These are phyloP conservation scores for Cyprinodon brontotheroides DNA, from an alignment of 2,113 vertebrate genomes.

Conservation along the genomic window DNA sequence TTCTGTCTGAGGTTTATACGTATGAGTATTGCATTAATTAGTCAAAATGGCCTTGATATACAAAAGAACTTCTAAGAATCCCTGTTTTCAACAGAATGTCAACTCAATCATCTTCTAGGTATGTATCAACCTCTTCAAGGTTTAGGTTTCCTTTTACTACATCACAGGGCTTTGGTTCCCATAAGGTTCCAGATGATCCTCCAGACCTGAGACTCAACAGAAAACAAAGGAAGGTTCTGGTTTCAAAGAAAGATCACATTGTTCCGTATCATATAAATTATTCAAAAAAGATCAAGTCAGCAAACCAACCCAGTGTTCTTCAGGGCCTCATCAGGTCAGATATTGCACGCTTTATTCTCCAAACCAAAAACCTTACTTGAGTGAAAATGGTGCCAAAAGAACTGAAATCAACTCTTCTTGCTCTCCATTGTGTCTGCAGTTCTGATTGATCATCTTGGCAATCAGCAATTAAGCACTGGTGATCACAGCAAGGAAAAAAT, in stretches of 20 bases:
- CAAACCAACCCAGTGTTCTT: slow-evolving; percentile 23
- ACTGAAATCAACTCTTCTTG: slow-evolving; percentile 41
- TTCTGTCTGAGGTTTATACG: slow-evolving; percentile 51
- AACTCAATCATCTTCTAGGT: slow-evolving; percentile 45
- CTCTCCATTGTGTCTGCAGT: slow-evolving; percentile 71
- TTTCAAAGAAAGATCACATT: slow-evolving; percentile 52
- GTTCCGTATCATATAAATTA: slow-evolving; percentile 54
- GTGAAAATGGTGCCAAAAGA: slow-evolving; percentile 42
- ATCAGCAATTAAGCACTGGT: slow-evolving; percentile 83
- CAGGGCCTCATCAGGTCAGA: slow-evolving; percentile 50
- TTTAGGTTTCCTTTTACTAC: slow-evolving; percentile 46
- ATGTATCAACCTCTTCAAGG: slow-evolving; percentile 29
- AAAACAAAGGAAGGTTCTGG: too few relatives aligned
- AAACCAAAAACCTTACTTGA: slow-evolving; percentile 46
- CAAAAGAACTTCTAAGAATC: slow-evolving; percentile 30
- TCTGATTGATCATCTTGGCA: slow-evolving; percentile 76
- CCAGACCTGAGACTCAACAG: too few relatives aligned
- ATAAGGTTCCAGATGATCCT: too few relatives aligned
- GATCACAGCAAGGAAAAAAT: slow-evolving; percentile 70
- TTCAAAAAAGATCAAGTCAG: slow-evolving; percentile 35
- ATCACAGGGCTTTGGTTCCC: too few relatives aligned
- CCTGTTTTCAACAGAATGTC: slow-evolving; percentile 45
- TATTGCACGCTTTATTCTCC: slow-evolving; percentile 55
- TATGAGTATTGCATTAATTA: slow-evolving; percentile 66
- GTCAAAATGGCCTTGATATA: slow-evolving; percentile 67